phyloP scores from a whole-genome alignment of 1,140 invertebrate genomes.

The Trichonephila clavata region DNA sequence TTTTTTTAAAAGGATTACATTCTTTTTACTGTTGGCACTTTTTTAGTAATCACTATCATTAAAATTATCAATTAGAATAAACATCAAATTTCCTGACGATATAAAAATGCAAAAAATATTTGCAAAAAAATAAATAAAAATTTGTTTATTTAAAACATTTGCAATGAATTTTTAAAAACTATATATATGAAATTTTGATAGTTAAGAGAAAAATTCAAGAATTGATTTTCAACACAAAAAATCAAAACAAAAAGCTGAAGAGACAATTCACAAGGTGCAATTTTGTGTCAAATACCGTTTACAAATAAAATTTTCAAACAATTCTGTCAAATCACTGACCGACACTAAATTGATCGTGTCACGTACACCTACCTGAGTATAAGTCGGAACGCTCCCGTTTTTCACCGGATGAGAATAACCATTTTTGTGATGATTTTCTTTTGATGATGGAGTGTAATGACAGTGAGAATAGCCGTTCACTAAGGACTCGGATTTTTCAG shows the following conservation, averaged over 20 bases:
- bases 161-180: too few relatives aligned
- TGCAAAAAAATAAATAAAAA: too few relatives aligned
- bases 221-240: too few relatives aligned
- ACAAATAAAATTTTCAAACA: neutral
- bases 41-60: too few relatives aligned
- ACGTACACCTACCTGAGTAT: conserved; percentile 41
- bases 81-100: too few relatives aligned
- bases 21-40: too few relatives aligned
- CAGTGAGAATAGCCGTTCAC: conserved; percentile 22
- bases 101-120: too few relatives aligned
- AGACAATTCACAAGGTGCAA: neutral
- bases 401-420: conserved; percentile 18
- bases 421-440: conserved; percentile 39
- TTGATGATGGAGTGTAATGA: neutral
- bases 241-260: neutral
- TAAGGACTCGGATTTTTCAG: conserved; percentile 42
- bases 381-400: conserved; percentile 30
- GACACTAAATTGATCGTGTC: neutral
- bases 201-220: too few relatives aligned
- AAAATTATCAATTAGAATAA: too few relatives aligned
- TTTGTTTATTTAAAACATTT: too few relatives aligned
- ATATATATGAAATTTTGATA: too few relatives aligned
- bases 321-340: neutral
- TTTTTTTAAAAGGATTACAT: too few relatives aligned
- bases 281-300: neutral